Evolutionary conservation across 2,113 vertebrate genomes (phyloP).

Genomic region (Oostethus manadensis): DNA sequence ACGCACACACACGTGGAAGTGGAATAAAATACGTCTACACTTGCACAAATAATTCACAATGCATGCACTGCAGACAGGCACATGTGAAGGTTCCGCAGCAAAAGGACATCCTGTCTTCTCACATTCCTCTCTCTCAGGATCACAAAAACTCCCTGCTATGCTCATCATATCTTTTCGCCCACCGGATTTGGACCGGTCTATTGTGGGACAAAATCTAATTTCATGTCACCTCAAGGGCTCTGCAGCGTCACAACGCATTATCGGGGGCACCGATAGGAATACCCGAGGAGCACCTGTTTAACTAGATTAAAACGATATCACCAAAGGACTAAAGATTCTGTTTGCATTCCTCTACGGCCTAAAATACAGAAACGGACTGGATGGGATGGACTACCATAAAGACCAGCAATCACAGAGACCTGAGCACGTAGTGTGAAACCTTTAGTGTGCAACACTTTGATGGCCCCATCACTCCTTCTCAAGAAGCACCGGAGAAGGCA

Average conservation of each 20-base stretch:
- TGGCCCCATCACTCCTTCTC: neutral
- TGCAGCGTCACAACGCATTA: conserved; percentile 19
- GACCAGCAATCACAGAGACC: neutral
- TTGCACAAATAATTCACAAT: conserved; percentile 50
- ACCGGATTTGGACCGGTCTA: conserved; percentile 11
- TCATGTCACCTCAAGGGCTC: conserved; percentile 38
- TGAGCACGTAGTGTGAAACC: neutral
- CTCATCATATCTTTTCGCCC: conserved; percentile 39
- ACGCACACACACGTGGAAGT: conserved; percentile 11
- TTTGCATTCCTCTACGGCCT: neutral
- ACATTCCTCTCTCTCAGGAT: conserved; percentile 36
- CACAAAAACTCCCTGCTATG: neutral
- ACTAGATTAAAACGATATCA: neutral
- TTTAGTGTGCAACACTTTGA: neutral
- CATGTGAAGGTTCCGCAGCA: conserved; percentile 37
- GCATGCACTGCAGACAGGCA: conserved; percentile 28
- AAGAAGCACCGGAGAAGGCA: neutral
- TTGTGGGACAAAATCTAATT: conserved; percentile 49
- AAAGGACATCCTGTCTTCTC: conserved; percentile 40
- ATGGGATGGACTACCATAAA: neutral
- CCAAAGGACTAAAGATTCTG: neutral
- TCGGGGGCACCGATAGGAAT: conserved; percentile 7
- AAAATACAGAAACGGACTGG: neutral
- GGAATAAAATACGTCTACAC: neutral
- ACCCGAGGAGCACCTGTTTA: neutral